These are phyloP conservation scores for Thamnophis elegans DNA, from an alignment of 2,797 vertebrate genomes.

Conservation along the genomic window DNA sequence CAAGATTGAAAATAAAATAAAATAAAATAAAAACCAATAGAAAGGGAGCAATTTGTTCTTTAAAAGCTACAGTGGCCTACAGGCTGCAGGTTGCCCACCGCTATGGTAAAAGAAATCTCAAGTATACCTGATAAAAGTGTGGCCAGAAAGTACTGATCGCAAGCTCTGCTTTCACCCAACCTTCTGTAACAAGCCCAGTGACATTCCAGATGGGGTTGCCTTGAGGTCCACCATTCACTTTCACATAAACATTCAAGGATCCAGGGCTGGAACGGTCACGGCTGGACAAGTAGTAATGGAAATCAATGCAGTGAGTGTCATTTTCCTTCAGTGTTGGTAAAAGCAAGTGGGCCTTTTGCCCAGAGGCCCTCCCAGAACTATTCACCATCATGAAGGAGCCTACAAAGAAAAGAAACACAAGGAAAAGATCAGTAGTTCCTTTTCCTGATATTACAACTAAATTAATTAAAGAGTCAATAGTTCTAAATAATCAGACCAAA, in stretches of 20 bases:
- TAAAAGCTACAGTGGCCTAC: background rate
- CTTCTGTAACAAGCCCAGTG: constrained; percentile 87
- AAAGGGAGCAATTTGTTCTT: background rate
- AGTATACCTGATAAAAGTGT: constrained; percentile 91
- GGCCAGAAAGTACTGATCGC: constrained; percentile 98
- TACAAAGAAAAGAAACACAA: constrained; percentile 48
- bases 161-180: constrained; percentile 94
- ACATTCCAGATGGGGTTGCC: constrained; percentile 96
- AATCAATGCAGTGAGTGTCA: constrained; percentile 96
- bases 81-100: background rate
- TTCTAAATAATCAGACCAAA: background rate
- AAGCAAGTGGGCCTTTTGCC: constrained; percentile 93
- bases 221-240: constrained; percentile 92
- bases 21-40: background rate
- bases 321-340: constrained; percentile 94
- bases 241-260: constrained; percentile 90
- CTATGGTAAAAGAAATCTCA: background rate
- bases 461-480: background rate
- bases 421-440: background rate
- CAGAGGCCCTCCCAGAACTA: constrained; percentile 88
- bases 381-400: constrained; percentile 98
- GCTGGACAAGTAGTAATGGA: constrained; percentile 93
- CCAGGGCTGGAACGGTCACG: constrained; percentile 88
- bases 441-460: accelerated
- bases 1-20: background rate